A percentile compares a stretch with the other conserved stretches of the same genome.
Conservation (phyloP, 1,140 invertebrate species). For the Trinorchestia longiramus region DNA sequence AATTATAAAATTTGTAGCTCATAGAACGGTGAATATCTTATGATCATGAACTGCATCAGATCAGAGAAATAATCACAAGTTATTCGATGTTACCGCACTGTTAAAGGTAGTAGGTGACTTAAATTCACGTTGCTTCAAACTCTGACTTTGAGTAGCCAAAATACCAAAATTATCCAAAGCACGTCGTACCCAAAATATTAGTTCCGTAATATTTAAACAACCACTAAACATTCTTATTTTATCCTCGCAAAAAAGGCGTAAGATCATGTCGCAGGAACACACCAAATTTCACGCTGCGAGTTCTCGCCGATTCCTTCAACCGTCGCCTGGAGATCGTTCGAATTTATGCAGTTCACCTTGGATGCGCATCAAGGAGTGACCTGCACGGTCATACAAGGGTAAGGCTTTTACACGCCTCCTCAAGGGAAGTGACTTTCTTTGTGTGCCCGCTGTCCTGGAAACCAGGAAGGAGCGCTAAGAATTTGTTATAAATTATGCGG, state of each 20-base stretch:
- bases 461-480: not conserved
- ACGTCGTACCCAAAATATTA: not conserved
- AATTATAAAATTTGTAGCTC: too few relatives aligned
- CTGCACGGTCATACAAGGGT: not conserved
- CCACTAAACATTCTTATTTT: not conserved
- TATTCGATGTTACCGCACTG: not conserved
- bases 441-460: not conserved
- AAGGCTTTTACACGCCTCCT: not conserved
- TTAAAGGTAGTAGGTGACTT: not conserved
- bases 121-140: not conserved
- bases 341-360: not conserved
- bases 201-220: not conserved
- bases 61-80: not conserved
- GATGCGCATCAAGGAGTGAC: not conserved
- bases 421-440: not conserved
- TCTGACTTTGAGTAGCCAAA: not conserved
- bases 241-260: not conserved
- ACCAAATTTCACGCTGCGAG: not conserved
- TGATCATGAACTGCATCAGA: not conserved
- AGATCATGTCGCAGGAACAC: not conserved
- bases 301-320: not conserved
- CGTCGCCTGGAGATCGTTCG: not conserved
- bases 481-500: not conserved
- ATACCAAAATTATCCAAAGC: not conserved
- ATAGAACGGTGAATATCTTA: not conserved